Percentiles rank a stretch among this genome's conserved stretches.
These are phyloP conservation scores for Sinocyclocheilus maitianheensis DNA, from an alignment of 2,113 vertebrate genomes.

Conservation along the genomic window DNA sequence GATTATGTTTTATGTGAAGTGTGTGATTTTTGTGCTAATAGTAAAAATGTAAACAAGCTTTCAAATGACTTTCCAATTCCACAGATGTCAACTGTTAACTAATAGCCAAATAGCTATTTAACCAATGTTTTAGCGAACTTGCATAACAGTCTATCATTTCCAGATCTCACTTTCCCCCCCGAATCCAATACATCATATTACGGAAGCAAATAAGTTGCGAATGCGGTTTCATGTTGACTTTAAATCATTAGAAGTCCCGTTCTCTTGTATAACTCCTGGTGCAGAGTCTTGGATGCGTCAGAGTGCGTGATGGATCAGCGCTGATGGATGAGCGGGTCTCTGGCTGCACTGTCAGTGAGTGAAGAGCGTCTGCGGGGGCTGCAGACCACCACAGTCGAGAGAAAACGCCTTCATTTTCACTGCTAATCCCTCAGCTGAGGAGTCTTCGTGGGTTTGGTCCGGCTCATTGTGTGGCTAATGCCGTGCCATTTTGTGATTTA, in stretches of 20 bases:
- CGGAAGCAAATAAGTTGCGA: not conserved
- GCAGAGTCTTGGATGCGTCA: not conserved
- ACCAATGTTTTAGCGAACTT: not conserved
- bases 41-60: too few relatives aligned
- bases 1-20: too few relatives aligned
- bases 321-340: conserved; percentile 11
- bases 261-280: not conserved
- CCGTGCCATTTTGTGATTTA: conserved; percentile 65
- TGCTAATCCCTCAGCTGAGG: conserved; percentile 58
- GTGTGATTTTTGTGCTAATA: too few relatives aligned
- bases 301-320: conserved; percentile 23
- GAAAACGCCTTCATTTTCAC: conserved; percentile 67
- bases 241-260: not conserved
- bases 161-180: too few relatives aligned
- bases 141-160: too few relatives aligned
- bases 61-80: too few relatives aligned
- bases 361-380: conserved; percentile 53
- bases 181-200: not conserved
- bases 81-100: too few relatives aligned
- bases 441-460: conserved; percentile 65
- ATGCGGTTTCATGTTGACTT: not conserved
- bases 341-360: conserved; percentile 13
- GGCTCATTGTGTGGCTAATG: conserved; percentile 55
- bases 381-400: conserved; percentile 55
- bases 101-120: not conserved